Conservation (phyloP, 2,797 vertebrate species). For the Xerus rutilus region DNA sequence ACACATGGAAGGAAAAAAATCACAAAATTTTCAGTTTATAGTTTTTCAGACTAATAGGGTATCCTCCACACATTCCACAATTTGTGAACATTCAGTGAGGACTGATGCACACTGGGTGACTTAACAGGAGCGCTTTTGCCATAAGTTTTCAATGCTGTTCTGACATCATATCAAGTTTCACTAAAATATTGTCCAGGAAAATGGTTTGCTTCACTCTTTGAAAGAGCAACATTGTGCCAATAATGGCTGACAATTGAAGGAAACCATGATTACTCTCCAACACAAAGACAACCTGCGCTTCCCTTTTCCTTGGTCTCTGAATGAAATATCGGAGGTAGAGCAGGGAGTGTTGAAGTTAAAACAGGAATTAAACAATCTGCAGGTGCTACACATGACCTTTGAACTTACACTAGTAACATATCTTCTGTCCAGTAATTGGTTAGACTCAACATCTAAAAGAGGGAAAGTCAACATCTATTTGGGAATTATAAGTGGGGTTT, state of each 20-base stretch:
- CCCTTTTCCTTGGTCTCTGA: not conserved
- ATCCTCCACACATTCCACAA: not conserved
- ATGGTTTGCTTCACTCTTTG: slow-evolving; percentile 16
- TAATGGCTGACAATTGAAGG: slow-evolving; percentile 56
- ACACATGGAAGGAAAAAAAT: not conserved
- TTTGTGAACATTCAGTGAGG: not conserved
- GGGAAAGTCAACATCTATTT: not conserved
- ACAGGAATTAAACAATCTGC: slow-evolving; percentile 59
- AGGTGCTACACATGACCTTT: not conserved
- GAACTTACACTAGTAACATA: not conserved
- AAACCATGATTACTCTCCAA: slow-evolving; percentile 23
- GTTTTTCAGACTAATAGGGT: not conserved
- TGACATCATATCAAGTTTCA: slow-evolving; percentile 62
- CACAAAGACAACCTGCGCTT: slow-evolving; percentile 9
- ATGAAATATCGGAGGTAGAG: not conserved
- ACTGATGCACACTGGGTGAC: not conserved
- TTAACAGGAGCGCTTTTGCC: not conserved
- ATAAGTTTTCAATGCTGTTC: slow-evolving; percentile 54
- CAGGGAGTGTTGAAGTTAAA: not conserved
- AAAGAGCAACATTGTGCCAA: slow-evolving; percentile 51
- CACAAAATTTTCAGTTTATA: not conserved
- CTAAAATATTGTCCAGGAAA: slow-evolving; percentile 67
- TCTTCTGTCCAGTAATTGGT: slow-evolving; percentile 35
- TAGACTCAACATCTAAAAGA: slow-evolving; percentile 11
- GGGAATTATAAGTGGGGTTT: slow-evolving; percentile 2